Evolutionary conservation across 2,797 vertebrate genomes (phyloP), one percentile per base, ranked within the genome.

Genomic region (Betta splendens): DNA sequence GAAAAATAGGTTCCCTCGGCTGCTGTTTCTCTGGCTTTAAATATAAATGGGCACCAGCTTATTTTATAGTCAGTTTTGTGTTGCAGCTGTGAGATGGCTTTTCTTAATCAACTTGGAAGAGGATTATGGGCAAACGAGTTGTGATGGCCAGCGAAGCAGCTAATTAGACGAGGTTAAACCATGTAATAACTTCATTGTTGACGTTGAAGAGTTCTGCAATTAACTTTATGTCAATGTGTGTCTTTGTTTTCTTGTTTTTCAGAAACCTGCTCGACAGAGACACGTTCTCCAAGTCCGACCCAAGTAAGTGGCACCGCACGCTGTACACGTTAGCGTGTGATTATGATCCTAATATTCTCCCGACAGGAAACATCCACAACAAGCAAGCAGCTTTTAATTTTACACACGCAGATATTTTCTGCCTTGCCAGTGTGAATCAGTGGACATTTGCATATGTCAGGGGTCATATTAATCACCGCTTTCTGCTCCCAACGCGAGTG

Each of bases 241-340:
- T 56, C 36, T 39, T 77, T 60, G 40, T 61, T 72, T 73, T 59
- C 44, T 74, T 87, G 68, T 75, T 87, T 85, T 88, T 78, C 90
- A 98, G 97, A 90, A 97, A 97, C 87, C 94, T 98, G 79, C 92
- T 98, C 89, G 97, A 98, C 87, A 93, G 95, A 94, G 97, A 98
- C 88, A 98, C 97, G 0, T 98, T 98, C 92, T 98, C 97, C 85
- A 98, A 98, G 85, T 98, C 97, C 36, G 97, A 98, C 87, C 97
- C 96, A 47, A 95, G 97, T 98, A 95, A 95, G 91, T 7, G n/a
- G 18, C 7, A 17, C 15, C 26, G 37, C 31, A 38, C 39, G 45
- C 21, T 42, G 5, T 37, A 26, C n/a, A 46, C 35, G 21, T 21
- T 15, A 29, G 31, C 16, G 20, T 22, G 12, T 10, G 42, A 32